Percentiles rank a stretch among this genome's conserved stretches.
Evolutionary conservation across 2,113 vertebrate species (phyloP).

Genomic region (Gadus chalcogrammus): DNA sequence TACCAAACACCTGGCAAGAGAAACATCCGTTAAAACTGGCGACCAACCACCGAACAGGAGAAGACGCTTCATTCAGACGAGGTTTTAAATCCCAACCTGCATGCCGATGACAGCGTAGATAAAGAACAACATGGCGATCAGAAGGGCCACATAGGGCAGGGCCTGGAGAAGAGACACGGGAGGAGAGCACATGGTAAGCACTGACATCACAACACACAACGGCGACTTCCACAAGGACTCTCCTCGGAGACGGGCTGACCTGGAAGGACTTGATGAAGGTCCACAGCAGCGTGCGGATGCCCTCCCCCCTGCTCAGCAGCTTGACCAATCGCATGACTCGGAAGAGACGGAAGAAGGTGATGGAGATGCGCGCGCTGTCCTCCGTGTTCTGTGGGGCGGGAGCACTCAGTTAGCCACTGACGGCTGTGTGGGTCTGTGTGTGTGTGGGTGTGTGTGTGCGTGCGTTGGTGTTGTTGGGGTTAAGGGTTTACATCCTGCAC

Average conservation of each 20-base stretch:
- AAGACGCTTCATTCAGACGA: neutral
- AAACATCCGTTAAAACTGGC: constrained; percentile 1
- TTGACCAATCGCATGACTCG: constrained; percentile 98
- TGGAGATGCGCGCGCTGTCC: constrained; percentile 97
- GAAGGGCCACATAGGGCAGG: constrained; percentile 92
- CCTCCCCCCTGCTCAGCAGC: constrained; percentile 96
- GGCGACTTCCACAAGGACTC: neutral
- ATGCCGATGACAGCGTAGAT: constrained; percentile 99
- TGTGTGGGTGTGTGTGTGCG: too few relatives aligned
- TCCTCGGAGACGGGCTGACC: constrained; percentile 66
- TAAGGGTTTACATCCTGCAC: constrained; percentile 1
- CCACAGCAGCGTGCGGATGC: constrained; percentile 96
- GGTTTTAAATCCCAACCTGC: constrained; percentile 79
- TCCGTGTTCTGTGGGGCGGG: constrained; percentile 88
- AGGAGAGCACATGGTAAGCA: constrained; percentile 1
- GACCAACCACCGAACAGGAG: neutral
- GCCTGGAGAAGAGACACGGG: constrained; percentile 70
- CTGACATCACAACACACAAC: neutral
- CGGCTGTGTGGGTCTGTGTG: constrained; percentile 1
- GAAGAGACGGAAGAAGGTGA: constrained; percentile 99
- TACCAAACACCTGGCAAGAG: constrained; percentile 88
- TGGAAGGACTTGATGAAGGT: constrained; percentile 99
- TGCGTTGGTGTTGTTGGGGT: neutral
- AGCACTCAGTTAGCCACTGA: constrained; percentile 47
- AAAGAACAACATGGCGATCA: constrained; percentile 99